Base-by-base conservation (phyloP, 1,140 invertebrate genomes). In the Euwallacea fornicatus region DNA sequence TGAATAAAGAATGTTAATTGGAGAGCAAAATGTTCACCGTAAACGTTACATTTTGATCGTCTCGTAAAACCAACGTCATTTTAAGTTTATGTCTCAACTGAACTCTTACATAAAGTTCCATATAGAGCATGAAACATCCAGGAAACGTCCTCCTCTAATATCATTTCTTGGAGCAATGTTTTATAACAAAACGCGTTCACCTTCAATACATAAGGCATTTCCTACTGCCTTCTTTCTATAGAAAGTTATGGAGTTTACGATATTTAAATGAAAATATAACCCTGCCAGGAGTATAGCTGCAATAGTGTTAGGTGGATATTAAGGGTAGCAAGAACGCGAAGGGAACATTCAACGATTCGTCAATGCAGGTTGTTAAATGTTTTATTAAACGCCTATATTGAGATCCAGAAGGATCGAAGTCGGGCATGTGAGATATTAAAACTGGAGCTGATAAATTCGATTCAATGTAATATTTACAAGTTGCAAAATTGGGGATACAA, bases 1-100 rank as follows among this genome's bases (percentile, higher is more conserved):
- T 66, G 64, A 56, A 66, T 66, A 66, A 66, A 56, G 64, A 66
- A 66, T 66, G 50, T 66, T 66, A 66, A 66, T 66, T 66, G 64
- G 54, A 43, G 64, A 66, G 54, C 50, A 21, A 56, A 66, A 66
- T 66, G 64, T 66, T 55, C 64, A 56, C 53, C 64, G 64, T 66
- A 66, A 66, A 58, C 53, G 50, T 66, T 56, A 66, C 64, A 66
- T 42, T 65, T 56, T 66, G 54, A 66, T 66, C 53, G 64, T 66
- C n/a, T 47, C 64, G 64, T 66, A 66, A 63, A 66, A 66, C 53
- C 53, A 21, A 44, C 64, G 54, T 66, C 64, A 66, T 55, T 66
- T 66, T 66, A 10, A 58, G 53, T 66, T 66, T 66, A 66, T 58
- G 64, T 15, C 53, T 41, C 64, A 55, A 33, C 53, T 54, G 64